Evolutionary conservation across 2,888 invertebrate genomes (phyloP), one percentile per base, ranked within the genome.

Genomic region (Amphipoea oculea): DNA sequence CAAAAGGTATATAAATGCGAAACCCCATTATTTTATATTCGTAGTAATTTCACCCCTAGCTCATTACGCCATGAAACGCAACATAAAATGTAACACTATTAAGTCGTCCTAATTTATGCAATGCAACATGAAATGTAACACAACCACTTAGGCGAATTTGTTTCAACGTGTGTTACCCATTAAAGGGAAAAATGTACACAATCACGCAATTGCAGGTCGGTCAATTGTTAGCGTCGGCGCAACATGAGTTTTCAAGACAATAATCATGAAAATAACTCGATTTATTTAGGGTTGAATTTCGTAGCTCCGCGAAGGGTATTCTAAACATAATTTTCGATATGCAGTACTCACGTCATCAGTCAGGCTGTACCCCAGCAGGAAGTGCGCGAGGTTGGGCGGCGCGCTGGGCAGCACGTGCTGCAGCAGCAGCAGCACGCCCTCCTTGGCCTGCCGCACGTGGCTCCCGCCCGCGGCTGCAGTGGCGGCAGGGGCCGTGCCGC

Each of bases 321-420:
- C 3, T 20, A 54, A 7, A 0, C 0, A 23, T 7, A 20, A 23
- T 54, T 7, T 23, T 54, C 20, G 20, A 54, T 0, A 54, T 0
- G 57, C 23, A 57, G 11, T 29, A 92, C 97, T 97, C 66, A 99
- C 98, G 85, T 99, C 98, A 76, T 98, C 98, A 0, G 97, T 97
- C 7, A 98, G 96, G 89, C 99, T 98, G 94, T 99, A 99, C 0
- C 99, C 99, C 4, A 99, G 97, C 71, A 99, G 97, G 93, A 98
- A 99, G 93, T 99, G 99, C 0, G 99, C 98, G 14, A 99, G 96
- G 95, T 99, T 99, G 4, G 99, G 99, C 40, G 98, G 96, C 0
- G 98, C 98, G 75, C 98, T 98, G 7, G 97, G 97, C 76, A 99
- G 96, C 91, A 98, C 98, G 86, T 98, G 98, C 92, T 98, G 98